Evolutionary conservation across 2,888 invertebrate genomes (phyloP), one percentile per base, ranked within the genome.

Genomic region (Dichetophora obliterata): DNA sequence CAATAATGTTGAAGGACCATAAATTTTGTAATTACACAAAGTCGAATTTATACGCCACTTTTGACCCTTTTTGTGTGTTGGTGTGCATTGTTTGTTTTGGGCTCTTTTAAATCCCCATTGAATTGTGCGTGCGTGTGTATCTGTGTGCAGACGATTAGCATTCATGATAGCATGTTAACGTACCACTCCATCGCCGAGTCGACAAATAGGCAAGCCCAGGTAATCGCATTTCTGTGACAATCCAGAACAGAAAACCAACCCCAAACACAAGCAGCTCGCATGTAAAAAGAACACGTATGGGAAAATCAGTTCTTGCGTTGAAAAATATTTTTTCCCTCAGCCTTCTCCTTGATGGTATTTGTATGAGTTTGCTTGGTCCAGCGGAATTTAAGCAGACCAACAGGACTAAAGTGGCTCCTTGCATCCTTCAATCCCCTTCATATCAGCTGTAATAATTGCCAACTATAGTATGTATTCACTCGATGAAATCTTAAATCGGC

Each of bases 31-130:
- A 83, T 82, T 85, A 85, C 84, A 88, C 82, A 87, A 88, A 88
- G 86, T 85, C 86, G 85, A 85, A 88, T 88, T 88, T 86, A 87
- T 88, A 83, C 83, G 81, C 81, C 81, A 82, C 85, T 85, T 84
- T 85, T 87, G 87, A 87, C 86, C 88, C 88, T 82, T 85, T 85
- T 83, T 86, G 83, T 83, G 82, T 82, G 78, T 79, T 1, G 16
- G 0, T 24, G 5, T 48, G 37, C 19, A 22, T 69, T 65, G 43
- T 14, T 24, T 61, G 31, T 59, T 65, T 43, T 24, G 37, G 57
- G 34, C 43, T 50, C 24, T 54, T 31, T 31, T 52, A 54, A 34
- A 34, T 16, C 59, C 59, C 27, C 54, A 19, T 75, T 16, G 61
- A 16, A 34, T 16, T 14, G n/a, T 63, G 48, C 37, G 75, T 59